A percentile compares a stretch with the other conserved stretches of the same genome.
Conservation (phyloP, 2,113 vertebrate species). For the Colaptes auratus region DNA sequence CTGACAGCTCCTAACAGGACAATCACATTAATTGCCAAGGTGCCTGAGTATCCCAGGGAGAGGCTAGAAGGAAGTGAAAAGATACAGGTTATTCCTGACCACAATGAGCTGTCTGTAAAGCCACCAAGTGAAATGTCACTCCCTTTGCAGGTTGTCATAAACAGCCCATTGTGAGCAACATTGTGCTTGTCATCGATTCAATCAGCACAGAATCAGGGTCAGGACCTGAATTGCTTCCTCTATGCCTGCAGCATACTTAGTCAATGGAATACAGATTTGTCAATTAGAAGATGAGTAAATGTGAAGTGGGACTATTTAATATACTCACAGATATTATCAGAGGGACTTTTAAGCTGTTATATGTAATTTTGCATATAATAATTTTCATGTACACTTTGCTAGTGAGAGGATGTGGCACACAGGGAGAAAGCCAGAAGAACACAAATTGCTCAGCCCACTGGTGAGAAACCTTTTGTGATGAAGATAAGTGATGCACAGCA, state of each 20-base stretch:
- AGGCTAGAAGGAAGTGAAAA: neutral
- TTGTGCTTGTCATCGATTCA: neutral
- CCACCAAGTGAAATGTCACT: accelerated
- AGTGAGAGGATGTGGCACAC: neutral
- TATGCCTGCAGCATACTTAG: neutral
- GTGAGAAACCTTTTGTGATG: neutral
- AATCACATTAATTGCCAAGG: neutral
- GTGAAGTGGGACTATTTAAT: neutral
- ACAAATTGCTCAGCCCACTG: neutral
- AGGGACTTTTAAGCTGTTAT: neutral
- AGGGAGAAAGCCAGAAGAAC: neutral
- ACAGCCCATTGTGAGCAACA: neutral
- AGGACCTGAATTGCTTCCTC: neutral
- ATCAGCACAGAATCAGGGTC: neutral
- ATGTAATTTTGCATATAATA: too few relatives aligned
- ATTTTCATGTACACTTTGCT: too few relatives aligned
- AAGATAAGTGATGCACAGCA: neutral
- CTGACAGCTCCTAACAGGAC: neutral
- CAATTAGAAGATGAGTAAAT: neutral
- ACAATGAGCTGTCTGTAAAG: neutral
- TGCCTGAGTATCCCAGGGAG: neutral
- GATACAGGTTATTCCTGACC: neutral
- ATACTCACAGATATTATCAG: neutral
- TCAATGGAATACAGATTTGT: neutral
- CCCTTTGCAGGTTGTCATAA: neutral